Base-by-base conservation (phyloP, 2,888 invertebrate genomes). In the Lasioglossum leucozonium region DNA sequence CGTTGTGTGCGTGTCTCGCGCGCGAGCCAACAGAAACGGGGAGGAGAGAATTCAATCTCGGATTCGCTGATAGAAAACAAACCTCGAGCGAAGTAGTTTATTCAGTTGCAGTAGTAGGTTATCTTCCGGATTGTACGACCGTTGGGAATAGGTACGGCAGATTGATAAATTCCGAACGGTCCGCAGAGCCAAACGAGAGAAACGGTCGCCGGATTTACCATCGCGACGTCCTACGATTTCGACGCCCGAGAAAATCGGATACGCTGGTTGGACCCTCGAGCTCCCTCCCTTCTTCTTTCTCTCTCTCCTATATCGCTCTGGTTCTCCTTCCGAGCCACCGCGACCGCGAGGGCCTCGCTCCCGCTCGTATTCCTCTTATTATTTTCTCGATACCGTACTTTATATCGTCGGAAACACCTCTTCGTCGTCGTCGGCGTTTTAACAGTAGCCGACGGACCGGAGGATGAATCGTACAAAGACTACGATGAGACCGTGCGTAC, bases 401-500 rank as follows among this genome's bases (percentile, higher is more conserved):
- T 76, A 85, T 55, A 40, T 87, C 81, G 77, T 72, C 58, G 74
- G 22, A 18, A 81, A 86, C 77, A 85, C 82, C 84, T 86, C 77
- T 34, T 72, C 47, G 82, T 79, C 78, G 77, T 82, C 86, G 72
- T 22, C 85, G 72, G 76, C 85, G 81, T 55, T 83, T 22, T n/a
- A 82, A 85, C 77, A 75, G 79, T 80, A 77, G 73, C 75, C 78
- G 78, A 82, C 77, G 78, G 37, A 82, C 74, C 82, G 73, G 77
- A 86, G 76, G 82, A 85, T 77, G 83, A 83, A 86, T 83, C 74
- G 87, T 82, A 75, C 83, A 77, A 87, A 89, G 83, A 85, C 82
- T 78, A 87, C 73, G 81, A 86, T 79, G 76, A 72, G 73, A 75
- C 62, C 72, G 72, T 85, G 74, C 65, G 73, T 76, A 75, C 81